Conservation (phyloP, 1,140 invertebrate species). For the Psilanteris sp. region DNA sequence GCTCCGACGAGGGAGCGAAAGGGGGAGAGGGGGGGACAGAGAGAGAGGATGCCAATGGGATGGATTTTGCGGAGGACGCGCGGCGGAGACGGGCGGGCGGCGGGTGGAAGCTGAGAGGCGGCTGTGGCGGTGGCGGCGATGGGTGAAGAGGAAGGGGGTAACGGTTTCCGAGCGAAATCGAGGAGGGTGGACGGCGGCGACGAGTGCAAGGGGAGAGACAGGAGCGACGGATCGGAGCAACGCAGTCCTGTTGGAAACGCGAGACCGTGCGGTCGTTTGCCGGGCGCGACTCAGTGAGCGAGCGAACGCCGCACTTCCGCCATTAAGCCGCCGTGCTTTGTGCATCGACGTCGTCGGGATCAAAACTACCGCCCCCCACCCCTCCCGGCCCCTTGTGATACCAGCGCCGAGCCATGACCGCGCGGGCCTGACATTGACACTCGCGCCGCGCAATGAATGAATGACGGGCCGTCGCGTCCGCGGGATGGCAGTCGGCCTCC, state of each 20-base stretch:
- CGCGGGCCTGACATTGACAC: constrained; percentile 34
- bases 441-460: constrained; percentile 29
- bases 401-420: background rate
- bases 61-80: constrained; percentile 39
- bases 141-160: constrained; percentile 5
- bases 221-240: constrained; percentile 70
- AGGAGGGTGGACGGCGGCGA: constrained; percentile 30
- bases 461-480: constrained; percentile 16
- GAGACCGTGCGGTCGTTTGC: constrained; percentile 68
- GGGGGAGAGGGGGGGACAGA: constrained; percentile 23
- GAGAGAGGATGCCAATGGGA: constrained; percentile 42
- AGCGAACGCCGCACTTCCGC: constrained; percentile 42
- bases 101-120: constrained; percentile 25
- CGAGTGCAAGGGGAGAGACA: constrained; percentile 59
- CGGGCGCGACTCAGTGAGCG: constrained; percentile 34
- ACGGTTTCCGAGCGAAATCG: constrained; percentile 38
- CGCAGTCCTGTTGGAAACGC: constrained; percentile 79
- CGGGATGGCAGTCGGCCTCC: constrained; percentile 27
- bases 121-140: constrained; percentile 24
- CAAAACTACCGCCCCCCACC: constrained; percentile 13
- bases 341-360: constrained; percentile 13
- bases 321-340: constrained; percentile 34
- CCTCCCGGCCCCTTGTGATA: constrained; percentile 3
- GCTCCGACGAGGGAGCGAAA: constrained; percentile 17
- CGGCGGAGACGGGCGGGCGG: constrained; percentile 8